Conservation (phyloP, 2,113 vertebrate genomes). For the Psophia crepitans region DNA sequence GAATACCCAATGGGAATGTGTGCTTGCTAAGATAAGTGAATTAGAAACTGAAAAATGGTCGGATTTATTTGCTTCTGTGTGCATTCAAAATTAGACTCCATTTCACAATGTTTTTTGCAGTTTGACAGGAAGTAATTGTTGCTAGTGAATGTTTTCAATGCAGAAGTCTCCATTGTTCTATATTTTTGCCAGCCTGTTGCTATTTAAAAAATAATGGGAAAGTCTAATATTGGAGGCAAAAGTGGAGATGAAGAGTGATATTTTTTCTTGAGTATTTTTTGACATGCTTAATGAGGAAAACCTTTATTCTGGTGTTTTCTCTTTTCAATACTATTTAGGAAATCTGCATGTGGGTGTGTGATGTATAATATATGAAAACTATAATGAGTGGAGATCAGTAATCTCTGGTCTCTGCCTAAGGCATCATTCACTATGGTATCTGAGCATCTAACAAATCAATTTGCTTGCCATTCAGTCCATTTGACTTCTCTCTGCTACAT, state of each 20-base stretch:
- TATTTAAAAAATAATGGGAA: background rate
- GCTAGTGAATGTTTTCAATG: background rate
- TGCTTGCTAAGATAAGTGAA: background rate
- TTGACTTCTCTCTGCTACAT: background rate
- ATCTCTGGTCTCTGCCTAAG: background rate
- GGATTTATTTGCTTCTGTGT: background rate
- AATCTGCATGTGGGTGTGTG: background rate
- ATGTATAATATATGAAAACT: background rate
- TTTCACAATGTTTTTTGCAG: background rate
- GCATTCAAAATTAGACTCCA: background rate
- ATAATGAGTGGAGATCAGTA: background rate
- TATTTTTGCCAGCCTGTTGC: background rate
- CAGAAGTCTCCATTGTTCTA: background rate
- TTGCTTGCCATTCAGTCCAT: background rate
- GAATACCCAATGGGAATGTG: background rate
- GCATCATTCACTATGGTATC: background rate
- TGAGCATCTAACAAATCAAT: conserved; percentile 6
- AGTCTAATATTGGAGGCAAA: background rate
- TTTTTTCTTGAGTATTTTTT: background rate
- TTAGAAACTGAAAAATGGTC: background rate
- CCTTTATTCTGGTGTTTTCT: background rate
- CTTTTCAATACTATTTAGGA: background rate
- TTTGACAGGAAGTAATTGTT: conserved; percentile 5
- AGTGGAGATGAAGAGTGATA: background rate
- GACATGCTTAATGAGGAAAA: background rate